Evolutionary conservation across 2,113 vertebrate genomes (phyloP), one percentile per base, ranked within the genome.

Genomic region (Bos taurus): DNA sequence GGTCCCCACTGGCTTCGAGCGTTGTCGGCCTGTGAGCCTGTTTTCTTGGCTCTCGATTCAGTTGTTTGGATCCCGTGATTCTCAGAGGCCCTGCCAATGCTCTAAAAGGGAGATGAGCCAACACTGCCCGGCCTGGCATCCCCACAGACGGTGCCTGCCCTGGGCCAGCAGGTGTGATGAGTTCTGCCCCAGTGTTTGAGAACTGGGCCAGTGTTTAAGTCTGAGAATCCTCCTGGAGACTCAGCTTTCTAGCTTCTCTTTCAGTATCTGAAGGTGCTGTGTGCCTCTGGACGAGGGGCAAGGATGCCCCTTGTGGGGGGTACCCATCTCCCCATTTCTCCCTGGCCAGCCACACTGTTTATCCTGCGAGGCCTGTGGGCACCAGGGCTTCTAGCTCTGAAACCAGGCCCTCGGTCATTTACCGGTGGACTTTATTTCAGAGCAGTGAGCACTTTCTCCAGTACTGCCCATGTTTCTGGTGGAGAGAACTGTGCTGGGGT

Each of bases 1-100:
- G 7, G 16, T 60, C 64, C 60, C 62, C 2, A 2, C 36, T 6
- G 62, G 25, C 36, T 10, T 0, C 0, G 1, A 1, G 26, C 2
- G 0, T 40, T 48, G 33, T 77, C 36, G 23, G 48, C 33, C 13
- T 12, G 25, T 28, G 48, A 48, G 33, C 88, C 52, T 21, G 2
- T 60, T 40, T 81, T 36, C 80, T 33, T 33, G 74, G 52, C 48
- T 46, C 40, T 59, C 7, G 0, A 3, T 6, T 15, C 40, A 71
- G 30, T 14, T 9, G 9, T 46, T 84, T 25, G 25, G 60, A 25
- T 25, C n/a, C 7, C 16, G 25, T 36, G 50, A 60, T 56, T 89
- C 46, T 71, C 46, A 78, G 84, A 74, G 91, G 50, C 19, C 11
- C 40, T 46, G 52, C 67, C 11, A 9, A 21, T 1, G 1, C 19